phyloP scores from a whole-genome alignment of 2,113 vertebrate species.

The Arenaria interpres region DNA sequence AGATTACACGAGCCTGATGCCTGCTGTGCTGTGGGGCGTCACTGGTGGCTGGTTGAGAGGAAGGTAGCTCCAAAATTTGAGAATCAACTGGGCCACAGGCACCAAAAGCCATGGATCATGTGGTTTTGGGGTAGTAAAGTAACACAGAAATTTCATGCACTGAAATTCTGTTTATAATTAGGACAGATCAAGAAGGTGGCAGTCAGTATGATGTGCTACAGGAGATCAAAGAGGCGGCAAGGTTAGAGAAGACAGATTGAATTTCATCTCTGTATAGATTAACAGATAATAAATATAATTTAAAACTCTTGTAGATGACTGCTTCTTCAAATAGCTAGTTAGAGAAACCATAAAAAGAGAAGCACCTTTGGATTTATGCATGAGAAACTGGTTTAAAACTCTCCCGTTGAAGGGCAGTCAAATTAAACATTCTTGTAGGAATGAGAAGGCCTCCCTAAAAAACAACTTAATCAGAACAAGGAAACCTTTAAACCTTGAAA shows the following conservation, averaged over 20 bases:
- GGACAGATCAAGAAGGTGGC: slow-evolving; percentile 6
- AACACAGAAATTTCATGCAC: not conserved
- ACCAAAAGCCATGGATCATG: not conserved
- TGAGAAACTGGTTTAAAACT: not conserved
- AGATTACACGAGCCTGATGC: not conserved
- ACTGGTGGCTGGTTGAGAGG: not conserved
- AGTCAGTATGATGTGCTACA: not conserved
- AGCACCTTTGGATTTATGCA: not conserved
- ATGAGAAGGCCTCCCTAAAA: not conserved
- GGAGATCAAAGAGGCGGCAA: slow-evolving; percentile 28
- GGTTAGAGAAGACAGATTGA: slow-evolving; percentile 2
- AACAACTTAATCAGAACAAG: not conserved
- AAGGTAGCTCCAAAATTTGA: not conserved
- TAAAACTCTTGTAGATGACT: slow-evolving; percentile 6
- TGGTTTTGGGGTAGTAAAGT: not conserved
- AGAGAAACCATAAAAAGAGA: not conserved
- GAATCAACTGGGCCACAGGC: not conserved
- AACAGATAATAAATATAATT: slow-evolving; percentile 22
- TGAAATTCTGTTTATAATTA: slow-evolving; percentile 17
- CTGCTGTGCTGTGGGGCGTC: not conserved
- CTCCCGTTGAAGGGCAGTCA: not conserved
- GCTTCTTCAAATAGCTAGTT: slow-evolving; percentile 14
- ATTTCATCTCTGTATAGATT: not conserved
- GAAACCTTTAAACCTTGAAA: not conserved
- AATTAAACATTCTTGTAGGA: not conserved